Conservation (phyloP, 1,140 invertebrate genomes). For the Saxidomus purpurata region DNA sequence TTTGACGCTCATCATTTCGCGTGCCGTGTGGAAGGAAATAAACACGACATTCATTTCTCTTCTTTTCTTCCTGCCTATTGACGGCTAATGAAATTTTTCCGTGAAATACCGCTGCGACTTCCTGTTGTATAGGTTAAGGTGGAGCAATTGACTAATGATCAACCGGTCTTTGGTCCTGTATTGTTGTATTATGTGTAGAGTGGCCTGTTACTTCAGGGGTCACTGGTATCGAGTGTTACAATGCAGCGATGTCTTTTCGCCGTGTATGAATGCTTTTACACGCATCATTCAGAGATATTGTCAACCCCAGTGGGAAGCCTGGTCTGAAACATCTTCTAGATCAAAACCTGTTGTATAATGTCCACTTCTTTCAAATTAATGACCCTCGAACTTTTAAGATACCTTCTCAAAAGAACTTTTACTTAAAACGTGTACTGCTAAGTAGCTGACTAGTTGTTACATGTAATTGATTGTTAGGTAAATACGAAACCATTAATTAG, state of each 20-base stretch:
- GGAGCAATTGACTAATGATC: constrained; percentile 63
- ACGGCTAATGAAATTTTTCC: constrained; percentile 62
- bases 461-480: constrained; percentile 34
- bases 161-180: not conserved
- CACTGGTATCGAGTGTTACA: not conserved
- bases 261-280: constrained; percentile 36
- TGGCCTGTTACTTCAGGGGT: constrained; percentile 56
- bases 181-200: constrained; percentile 39
- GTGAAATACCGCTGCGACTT: constrained; percentile 61
- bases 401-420: not conserved
- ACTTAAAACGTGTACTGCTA: not conserved
- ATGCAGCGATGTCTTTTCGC: constrained; percentile 36
- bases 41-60: constrained; percentile 33
- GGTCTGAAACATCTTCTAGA: not conserved
- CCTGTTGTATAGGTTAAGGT: constrained; percentile 48
- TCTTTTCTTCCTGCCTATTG: constrained; percentile 47
- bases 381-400: not conserved
- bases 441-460: not conserved
- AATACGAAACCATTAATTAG: constrained; percentile 8
- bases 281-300: constrained; percentile 27
- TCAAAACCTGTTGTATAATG: constrained; percentile 49
- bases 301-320: not conserved
- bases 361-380: constrained; percentile 33
- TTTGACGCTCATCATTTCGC: constrained; percentile 50
- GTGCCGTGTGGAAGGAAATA: constrained; percentile 53